A percentile compares a stretch with the other conserved stretches of the same genome.
Conservation (phyloP, 2,888 invertebrate genomes). For the Caenorhabditis panamensis region DNA sequence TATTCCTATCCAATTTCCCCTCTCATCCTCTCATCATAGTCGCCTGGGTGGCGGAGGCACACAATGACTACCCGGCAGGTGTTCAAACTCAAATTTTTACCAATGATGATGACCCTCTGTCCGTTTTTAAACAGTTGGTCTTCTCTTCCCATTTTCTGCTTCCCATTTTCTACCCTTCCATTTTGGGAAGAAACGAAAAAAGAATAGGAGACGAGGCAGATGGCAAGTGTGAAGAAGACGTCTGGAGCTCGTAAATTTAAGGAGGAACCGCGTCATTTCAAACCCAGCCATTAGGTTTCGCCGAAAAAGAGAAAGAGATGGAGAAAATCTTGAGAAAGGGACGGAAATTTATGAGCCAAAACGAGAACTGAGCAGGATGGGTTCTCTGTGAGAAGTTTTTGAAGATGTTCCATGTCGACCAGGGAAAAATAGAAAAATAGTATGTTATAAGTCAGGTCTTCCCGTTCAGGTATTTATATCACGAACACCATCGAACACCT, state of each 20-base stretch:
- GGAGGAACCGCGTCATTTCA: not conserved
- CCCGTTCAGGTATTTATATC: no score
- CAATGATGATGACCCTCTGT: slow-evolving; percentile 7
- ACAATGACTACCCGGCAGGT: slow-evolving; percentile 39
- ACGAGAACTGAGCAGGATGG: not conserved
- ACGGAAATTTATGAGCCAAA: slow-evolving; percentile 2
- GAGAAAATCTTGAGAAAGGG: slow-evolving; percentile 7
- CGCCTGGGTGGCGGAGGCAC: not conserved
- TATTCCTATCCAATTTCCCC: not conserved
- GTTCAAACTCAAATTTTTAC: slow-evolving; percentile 45
- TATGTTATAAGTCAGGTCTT: no score
- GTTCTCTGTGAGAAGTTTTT: not conserved
- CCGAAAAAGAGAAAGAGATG: not conserved
- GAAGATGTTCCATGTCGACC: no score
- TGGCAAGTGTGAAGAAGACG: not conserved
- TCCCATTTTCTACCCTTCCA: not conserved
- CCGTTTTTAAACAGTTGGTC: not conserved
- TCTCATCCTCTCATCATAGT: not conserved
- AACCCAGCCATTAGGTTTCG: not conserved
- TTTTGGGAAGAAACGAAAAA: not conserved
- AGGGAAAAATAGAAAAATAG: no score
- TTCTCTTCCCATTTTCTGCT: not conserved
- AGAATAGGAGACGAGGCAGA: not conserved
- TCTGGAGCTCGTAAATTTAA: not conserved
- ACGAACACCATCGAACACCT: slow-evolving; percentile 37